A percentile compares a stretch with the other conserved stretches of the same genome.
Conservation (phyloP, 2,797 vertebrate species). For the Pelochelys cantorii region DNA sequence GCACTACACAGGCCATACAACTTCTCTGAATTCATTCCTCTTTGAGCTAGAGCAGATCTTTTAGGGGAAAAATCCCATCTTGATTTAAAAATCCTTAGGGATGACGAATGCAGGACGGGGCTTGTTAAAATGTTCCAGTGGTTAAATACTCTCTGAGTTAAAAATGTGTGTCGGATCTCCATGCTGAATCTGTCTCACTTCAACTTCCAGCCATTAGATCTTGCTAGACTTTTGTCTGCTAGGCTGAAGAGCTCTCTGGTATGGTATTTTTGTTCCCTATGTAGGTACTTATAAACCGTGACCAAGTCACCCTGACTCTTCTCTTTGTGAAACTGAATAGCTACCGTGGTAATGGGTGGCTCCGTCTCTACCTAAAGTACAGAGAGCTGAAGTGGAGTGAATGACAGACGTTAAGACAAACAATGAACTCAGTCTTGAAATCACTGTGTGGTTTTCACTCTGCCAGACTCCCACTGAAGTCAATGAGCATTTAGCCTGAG, state of each 20-base stretch:
- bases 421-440: fast-evolving
- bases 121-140: neutral
- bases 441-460: neutral
- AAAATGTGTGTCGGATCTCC: neutral
- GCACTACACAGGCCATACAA: neutral
- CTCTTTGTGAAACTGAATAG: neutral
- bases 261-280: neutral
- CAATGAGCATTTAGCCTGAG: neutral
- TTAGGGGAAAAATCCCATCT: neutral
- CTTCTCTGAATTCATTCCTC: neutral
- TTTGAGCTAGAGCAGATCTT: neutral
- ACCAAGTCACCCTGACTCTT: neutral
- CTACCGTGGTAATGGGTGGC: neutral
- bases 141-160: neutral
- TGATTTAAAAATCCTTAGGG: neutral
- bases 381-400: neutral
- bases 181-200: neutral
- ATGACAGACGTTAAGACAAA: neutral
- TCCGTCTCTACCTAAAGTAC: neutral
- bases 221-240: neutral
- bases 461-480: neutral
- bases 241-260: neutral
- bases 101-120: neutral
- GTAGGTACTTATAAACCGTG: neutral
- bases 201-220: neutral